A percentile compares a stretch with the other conserved stretches of the same genome.
Conservation (phyloP, 2,888 invertebrate genomes). For the Trichopria drosophilae region DNA sequence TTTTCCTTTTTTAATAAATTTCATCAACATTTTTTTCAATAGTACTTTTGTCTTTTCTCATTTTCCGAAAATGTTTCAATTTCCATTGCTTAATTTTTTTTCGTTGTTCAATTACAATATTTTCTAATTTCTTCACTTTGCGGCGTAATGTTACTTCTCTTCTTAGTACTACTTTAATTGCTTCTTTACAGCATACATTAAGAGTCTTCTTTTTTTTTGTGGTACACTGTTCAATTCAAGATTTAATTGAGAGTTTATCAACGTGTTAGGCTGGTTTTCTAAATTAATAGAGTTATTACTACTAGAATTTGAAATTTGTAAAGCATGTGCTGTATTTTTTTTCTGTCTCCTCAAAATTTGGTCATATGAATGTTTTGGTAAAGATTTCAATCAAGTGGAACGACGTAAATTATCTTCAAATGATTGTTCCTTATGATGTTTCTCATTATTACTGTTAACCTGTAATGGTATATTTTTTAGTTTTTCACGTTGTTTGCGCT, state of each 20-base stretch:
- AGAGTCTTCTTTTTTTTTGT: not conserved
- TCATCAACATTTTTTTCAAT: not conserved
- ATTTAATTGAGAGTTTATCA: too few species aligned
- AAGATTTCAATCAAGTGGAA: not conserved
- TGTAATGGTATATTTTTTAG: not conserved
- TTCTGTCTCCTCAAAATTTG: slow-evolving; percentile 3
- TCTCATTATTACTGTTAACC: not conserved
- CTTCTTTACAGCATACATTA: slow-evolving; percentile 5
- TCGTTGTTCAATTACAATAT: too few species aligned
- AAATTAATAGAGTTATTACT: not conserved
- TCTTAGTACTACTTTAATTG: too few species aligned
- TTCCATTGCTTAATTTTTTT: too few species aligned
- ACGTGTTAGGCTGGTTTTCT: too few species aligned
- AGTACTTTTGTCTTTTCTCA: too few species aligned
- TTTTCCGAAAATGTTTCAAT: too few species aligned
- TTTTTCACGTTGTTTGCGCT: not conserved
- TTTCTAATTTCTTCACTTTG: too few species aligned
- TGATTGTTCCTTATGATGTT: slow-evolving; percentile 1
- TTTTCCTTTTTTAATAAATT: too few species aligned
- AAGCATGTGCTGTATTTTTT: not conserved
- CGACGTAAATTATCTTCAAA: slow-evolving; percentile 1
- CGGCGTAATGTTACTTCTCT: too few species aligned
- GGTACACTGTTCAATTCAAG: too few species aligned
- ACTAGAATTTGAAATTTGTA: not conserved
- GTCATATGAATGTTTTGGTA: not conserved